Evolutionary conservation across 2,888 invertebrate genomes (phyloP), one percentile per base, ranked within the genome.

Genomic region (Euzetes globulus): DNA sequence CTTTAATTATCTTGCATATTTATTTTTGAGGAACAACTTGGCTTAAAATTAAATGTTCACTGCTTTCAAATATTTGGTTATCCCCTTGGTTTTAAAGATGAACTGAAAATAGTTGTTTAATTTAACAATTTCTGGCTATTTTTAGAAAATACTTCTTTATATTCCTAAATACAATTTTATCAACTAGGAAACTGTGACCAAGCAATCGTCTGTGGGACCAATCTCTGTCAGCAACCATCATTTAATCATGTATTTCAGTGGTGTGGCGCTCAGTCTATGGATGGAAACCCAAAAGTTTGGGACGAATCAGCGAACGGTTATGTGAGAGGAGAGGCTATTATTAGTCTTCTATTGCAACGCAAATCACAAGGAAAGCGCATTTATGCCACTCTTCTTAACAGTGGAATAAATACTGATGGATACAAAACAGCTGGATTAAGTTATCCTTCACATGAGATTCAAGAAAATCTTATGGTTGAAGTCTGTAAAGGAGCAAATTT

Each of bases 301-400:
- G 98, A 99, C 84, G 88, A 88, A 33, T 86, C 88, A 73, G 96
- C 94, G 68, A 90, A 90, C 80, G 96, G 96, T 52, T 94, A 92
- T 79, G 90, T 88, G 0, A 87, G 93, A n/a, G 89, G 91, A 15
- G 93, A 94, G 82, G 88, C 90, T 0, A 85, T 91, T 1, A 87
- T 87, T 6, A 88, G 88, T 0, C 80, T 90, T 52, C 88, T 89
- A 79, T 81, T 94, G 25, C 92, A 93, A 82, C 90, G 88, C 79
- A 86, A 86, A 33, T 86, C 87, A 47, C 86, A 84, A 65, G 91
- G 94, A 7, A 88, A 88, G 75, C 87, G 96, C 78, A 87, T 91
- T 11, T 96, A 96, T 83, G 91, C 93, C 29, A 89, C 91, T 0
- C 86, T 96, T 76, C 85, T 96, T 75, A 91, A 92, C 82, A 90